Evolutionary conservation across 2,888 invertebrate genomes (phyloP).

Genomic region (Macaria liturata): DNA sequence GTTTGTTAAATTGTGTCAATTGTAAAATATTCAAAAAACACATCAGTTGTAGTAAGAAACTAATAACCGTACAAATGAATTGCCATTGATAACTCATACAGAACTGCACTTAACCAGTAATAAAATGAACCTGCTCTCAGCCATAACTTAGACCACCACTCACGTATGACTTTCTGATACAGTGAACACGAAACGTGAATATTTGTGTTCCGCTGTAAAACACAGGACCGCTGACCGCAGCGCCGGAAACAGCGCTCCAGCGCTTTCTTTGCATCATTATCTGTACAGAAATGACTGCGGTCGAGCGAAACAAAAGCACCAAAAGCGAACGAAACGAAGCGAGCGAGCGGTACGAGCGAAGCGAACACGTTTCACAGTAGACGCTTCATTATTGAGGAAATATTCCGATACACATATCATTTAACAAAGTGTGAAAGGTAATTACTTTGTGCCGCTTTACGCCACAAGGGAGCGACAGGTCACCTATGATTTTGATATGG

Average conservation of each 20-base stretch:
- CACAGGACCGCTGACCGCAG: constrained; percentile 49
- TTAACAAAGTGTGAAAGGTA: too few species aligned
- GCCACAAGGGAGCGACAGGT: too few species aligned
- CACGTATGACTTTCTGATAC: constrained; percentile 71
- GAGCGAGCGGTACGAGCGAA: constrained; percentile 6
- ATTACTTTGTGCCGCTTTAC: too few species aligned
- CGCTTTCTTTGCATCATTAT: constrained; percentile 34
- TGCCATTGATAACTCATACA: too few species aligned
- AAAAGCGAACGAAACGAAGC: constrained; percentile 12
- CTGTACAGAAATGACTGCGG: constrained; percentile 23
- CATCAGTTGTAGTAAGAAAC: too few species aligned
- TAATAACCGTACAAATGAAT: too few species aligned
- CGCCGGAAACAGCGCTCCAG: constrained; percentile 32
- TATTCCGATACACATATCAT: too few species aligned
- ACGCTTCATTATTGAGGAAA: too few species aligned
- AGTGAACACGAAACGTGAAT: constrained; percentile 58
- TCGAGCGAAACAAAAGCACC: constrained; percentile 22
- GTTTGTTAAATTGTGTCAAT: too few species aligned
- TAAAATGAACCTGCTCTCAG: constrained; percentile 10
- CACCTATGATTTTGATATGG: constrained; percentile 9
- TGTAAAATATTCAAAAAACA: too few species aligned
- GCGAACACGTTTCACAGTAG: too few species aligned
- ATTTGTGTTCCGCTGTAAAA: constrained; percentile 62
- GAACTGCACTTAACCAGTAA: too few species aligned
- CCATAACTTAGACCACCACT: constrained; percentile 27